A percentile compares a stretch with the other conserved stretches of the same genome.
These are phyloP conservation scores for Archilochus colubris DNA, from an alignment of 2,113 vertebrate species.

Conservation along the genomic window DNA sequence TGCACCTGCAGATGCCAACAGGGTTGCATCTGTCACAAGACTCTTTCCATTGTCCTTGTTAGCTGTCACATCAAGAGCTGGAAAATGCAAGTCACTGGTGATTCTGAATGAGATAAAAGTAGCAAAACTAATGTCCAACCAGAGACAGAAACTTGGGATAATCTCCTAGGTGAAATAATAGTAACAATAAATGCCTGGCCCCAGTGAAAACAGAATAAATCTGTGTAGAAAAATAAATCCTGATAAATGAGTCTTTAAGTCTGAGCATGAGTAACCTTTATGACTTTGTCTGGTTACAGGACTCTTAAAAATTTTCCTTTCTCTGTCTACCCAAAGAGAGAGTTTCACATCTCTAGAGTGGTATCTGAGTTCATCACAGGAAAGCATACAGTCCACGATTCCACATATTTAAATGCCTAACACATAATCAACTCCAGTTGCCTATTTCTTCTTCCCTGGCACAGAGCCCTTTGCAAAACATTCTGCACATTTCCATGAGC, in stretches of 20 bases:
- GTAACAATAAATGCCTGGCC: neutral
- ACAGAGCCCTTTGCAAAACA: neutral
- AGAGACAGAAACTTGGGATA: neutral
- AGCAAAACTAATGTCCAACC: neutral
- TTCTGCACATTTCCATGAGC: neutral
- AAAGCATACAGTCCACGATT: neutral
- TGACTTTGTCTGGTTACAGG: neutral
- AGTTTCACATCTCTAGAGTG: neutral
- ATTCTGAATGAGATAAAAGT: conserved; percentile 6
- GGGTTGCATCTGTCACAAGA: conserved; percentile 34
- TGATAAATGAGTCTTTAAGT: neutral
- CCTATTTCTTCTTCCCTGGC: neutral
- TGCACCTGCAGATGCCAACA: conserved; percentile 8
- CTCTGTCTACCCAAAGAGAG: neutral
- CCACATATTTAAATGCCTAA: neutral
- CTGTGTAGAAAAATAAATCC: neutral
- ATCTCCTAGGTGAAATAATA: neutral
- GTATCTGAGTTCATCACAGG: neutral
- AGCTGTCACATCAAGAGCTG: conserved; percentile 20
- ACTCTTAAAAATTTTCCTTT: neutral
- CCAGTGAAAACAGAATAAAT: neutral
- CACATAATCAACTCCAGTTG: neutral
- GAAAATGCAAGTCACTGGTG: neutral
- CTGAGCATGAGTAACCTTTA: neutral
- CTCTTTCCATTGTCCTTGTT: conserved; percentile 14